Percentiles rank a stretch among this genome's conserved stretches.
phyloP scores from a whole-genome alignment of 2,113 vertebrate species.

The Archocentrus centrarchus region DNA sequence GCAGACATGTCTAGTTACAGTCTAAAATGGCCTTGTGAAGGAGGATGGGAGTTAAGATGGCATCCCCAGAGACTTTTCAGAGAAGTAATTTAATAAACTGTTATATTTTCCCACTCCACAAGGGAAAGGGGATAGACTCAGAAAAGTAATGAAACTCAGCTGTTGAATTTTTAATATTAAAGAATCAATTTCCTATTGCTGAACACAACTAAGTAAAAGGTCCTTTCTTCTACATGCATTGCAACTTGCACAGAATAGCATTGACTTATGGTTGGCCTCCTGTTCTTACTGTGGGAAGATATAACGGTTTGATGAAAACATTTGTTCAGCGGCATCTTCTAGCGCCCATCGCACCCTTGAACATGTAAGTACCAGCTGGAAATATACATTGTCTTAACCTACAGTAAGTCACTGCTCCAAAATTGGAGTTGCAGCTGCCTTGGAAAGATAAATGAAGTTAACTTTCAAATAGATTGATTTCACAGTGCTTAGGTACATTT shows the following conservation, averaged over 20 bases:
- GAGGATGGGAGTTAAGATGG: slow-evolving; percentile 75
- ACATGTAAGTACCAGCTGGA: slow-evolving; percentile 33
- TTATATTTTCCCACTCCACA: slow-evolving; percentile 74
- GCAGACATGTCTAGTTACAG: slow-evolving; percentile 77
- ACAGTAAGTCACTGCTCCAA: background rate
- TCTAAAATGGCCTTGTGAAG: slow-evolving; percentile 75
- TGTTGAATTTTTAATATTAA: slow-evolving; percentile 81
- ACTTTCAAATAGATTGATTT: background rate
- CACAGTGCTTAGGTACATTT: background rate
- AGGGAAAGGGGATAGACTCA: slow-evolving; percentile 68
- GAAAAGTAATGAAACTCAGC: slow-evolving; percentile 79
- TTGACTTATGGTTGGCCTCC: slow-evolving; percentile 35
- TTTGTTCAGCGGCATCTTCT: slow-evolving; percentile 44
- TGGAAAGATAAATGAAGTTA: background rate
- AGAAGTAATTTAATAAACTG: slow-evolving; percentile 82
- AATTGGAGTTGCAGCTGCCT: background rate
- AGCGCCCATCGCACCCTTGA: background rate
- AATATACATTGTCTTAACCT: slow-evolving; percentile 3
- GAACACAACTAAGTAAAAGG: slow-evolving; percentile 62
- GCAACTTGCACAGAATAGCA: slow-evolving; percentile 31
- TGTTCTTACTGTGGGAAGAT: slow-evolving; percentile 4
- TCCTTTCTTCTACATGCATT: slow-evolving; percentile 49
- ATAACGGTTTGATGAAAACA: slow-evolving; percentile 46
- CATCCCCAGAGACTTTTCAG: slow-evolving; percentile 76
- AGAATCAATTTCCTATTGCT: slow-evolving; percentile 78